These are phyloP conservation scores for Trididemnum nubilum DNA, from an alignment of 23 tunicate species.

Conservation along the genomic window DNA sequence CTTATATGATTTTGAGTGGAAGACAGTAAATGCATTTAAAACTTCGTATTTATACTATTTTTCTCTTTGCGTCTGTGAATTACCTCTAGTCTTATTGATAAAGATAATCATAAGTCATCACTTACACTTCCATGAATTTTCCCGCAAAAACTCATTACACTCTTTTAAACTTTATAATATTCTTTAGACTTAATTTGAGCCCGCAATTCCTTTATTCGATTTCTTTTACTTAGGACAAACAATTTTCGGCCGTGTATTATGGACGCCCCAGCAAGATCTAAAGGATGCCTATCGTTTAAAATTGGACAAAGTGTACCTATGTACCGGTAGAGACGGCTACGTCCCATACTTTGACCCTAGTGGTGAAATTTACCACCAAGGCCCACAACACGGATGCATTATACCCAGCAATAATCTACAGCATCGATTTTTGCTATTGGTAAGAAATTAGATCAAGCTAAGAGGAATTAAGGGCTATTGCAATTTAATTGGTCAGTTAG, in stretches of 20 bases:
- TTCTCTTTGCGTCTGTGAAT: too few species aligned
- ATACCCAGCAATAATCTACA: conserved; percentile 84
- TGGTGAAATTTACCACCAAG: conserved; percentile 70
- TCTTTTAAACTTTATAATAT: too few species aligned
- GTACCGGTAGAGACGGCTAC: conserved; percentile 92
- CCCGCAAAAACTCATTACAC: too few species aligned
- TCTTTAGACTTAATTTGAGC: too few species aligned
- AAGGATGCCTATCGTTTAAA: conserved; percentile 90
- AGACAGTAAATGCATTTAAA: too few species aligned
- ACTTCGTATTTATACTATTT: too few species aligned
- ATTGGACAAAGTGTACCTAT: conserved; percentile 92
- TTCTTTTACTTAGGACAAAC: conserved; percentile 66
- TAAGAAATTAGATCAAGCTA: conserved; percentile 38
- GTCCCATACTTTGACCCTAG: conserved; percentile 93
- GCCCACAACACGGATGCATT: conserved; percentile 95
- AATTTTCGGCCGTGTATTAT: conserved; percentile 89
- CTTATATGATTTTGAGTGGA: too few species aligned
- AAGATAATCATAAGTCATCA: too few species aligned
- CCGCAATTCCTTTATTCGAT: too few species aligned
- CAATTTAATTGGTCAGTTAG: too few species aligned
- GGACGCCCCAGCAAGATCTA: conserved; percentile 94
- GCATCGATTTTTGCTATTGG: conserved; percentile 88
- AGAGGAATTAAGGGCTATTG: background rate
- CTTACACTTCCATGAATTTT: too few species aligned
- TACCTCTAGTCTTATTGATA: too few species aligned